Base-by-base conservation (phyloP, 1,140 invertebrate genomes). In the Oscheius sp. region DNA sequence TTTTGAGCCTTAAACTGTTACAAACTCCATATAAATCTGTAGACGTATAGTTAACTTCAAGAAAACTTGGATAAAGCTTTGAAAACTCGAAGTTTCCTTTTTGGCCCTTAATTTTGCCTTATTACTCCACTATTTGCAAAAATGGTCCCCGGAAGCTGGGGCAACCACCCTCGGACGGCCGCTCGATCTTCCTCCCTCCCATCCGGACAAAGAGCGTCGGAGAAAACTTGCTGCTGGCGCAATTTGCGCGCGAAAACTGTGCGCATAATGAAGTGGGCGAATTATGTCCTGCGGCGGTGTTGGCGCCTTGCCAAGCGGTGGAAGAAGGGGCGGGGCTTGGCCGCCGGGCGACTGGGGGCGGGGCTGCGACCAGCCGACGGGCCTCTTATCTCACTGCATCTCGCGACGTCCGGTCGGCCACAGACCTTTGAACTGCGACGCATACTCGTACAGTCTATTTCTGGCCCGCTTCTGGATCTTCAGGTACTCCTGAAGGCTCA, bases 251-350 rank as follows among this genome's bases (percentile, higher is more conserved):
- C n/a, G n/a, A n/a, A n/a, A n/a, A n/a, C n/a, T n/a, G n/a, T n/a
- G n/a, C n/a, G n/a, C n/a, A n/a, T n/a, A n/a, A n/a, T n/a, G n/a
- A n/a, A n/a, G n/a, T n/a, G n/a, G n/a, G n/a, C n/a, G n/a, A n/a
- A n/a, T n/a, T n/a, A n/a, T n/a, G n/a, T n/a, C 49, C 49, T 55
- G 49, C 7, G 49, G 49, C 49, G n/a, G 4, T 55, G n/a, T 55
- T 55, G 49, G 49, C 49, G 49, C 7, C 4, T 15, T 7, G 7
- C 49, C 49, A 55, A 23, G 4, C 7, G 49, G 49, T 13, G 49
- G 49, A 23, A n/a, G 38, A 42, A 42, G 38, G n/a, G 38, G 38
- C 10, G 38, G 38, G 38, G 10, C 38, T n/a, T 42, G 38, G 10
- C n/a, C 10, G 38, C 10, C 38, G 10, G n/a, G 38, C 15, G 49